phyloP scores from a whole-genome alignment of 2,113 vertebrate species.

The Eidolon helvum region DNA sequence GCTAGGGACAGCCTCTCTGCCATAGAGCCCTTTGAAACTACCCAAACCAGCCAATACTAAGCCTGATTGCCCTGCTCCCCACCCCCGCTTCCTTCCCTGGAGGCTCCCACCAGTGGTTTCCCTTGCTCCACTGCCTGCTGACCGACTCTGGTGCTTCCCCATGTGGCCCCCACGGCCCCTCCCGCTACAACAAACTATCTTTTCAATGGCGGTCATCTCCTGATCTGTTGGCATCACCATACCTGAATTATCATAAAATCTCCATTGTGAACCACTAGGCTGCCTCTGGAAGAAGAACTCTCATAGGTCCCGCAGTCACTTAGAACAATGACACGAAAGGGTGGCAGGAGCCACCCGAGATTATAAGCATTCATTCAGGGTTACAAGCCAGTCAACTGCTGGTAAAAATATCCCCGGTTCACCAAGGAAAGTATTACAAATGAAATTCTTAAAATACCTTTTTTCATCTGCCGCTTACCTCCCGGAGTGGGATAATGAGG shows the following conservation, averaged over 20 bases:
- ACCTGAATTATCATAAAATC: background rate
- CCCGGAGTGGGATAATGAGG: constrained; percentile 97
- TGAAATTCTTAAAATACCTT: fast-evolving
- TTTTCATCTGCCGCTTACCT: constrained; percentile 82
- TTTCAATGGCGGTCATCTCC: background rate
- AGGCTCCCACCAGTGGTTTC: too few species aligned
- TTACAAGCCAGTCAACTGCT: background rate
- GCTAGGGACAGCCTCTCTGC: background rate
- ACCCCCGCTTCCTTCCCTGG: background rate
- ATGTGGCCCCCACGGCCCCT: background rate
- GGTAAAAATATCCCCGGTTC: background rate
- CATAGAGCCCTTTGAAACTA: background rate
- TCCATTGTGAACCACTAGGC: background rate
- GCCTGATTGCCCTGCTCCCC: background rate
- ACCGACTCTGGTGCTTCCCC: too few species aligned
- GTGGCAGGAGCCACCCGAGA: background rate
- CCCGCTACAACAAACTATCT: background rate
- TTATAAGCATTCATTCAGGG: background rate
- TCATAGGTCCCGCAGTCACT: too few species aligned
- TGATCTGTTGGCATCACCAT: background rate
- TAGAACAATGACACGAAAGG: background rate
- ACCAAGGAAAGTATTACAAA: background rate
- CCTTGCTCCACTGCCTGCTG: background rate
- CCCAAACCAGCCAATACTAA: background rate
- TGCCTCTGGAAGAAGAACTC: background rate